These are phyloP conservation scores for Geotrupes spiniger DNA, from an alignment of 2,888 invertebrate genomes.

Conservation along the genomic window DNA sequence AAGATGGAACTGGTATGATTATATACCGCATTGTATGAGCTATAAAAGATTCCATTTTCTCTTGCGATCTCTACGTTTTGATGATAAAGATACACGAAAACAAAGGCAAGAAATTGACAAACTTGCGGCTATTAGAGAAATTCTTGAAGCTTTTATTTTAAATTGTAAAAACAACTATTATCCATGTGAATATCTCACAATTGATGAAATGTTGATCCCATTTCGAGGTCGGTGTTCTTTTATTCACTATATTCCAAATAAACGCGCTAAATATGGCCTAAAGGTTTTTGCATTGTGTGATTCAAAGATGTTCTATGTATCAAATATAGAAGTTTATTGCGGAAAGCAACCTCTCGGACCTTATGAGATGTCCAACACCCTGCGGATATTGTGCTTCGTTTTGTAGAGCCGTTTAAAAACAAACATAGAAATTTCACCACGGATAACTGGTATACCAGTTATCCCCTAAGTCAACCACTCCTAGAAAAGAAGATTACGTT, in stretches of 20 bases:
- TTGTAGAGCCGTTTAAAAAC: slow-evolving; percentile 18
- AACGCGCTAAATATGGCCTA: too few relatives aligned
- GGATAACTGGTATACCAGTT: slow-evolving; percentile 33
- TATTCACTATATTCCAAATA: too few relatives aligned
- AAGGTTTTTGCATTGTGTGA: slow-evolving; percentile 31
- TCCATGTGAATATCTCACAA: too few relatives aligned
- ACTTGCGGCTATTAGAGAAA: too few relatives aligned
- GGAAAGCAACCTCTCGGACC: slow-evolving; percentile 23
- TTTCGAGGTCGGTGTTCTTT: slow-evolving; percentile 27
- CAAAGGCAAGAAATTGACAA: too few relatives aligned
- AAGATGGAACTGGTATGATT: slow-evolving; percentile 5
- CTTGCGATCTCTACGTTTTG: slow-evolving; percentile 3
- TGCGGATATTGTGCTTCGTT: slow-evolving; percentile 21
- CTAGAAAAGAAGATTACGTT: too few relatives aligned
- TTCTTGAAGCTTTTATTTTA: too few relatives aligned
- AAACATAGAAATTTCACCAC: slow-evolving; percentile 25
- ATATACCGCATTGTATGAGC: not conserved
- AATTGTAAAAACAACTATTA: too few relatives aligned
- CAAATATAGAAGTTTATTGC: too few relatives aligned
- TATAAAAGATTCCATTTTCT: slow-evolving; percentile 6
- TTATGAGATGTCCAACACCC: too few relatives aligned
- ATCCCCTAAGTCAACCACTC: slow-evolving; percentile 18
- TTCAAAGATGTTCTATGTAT: slow-evolving; percentile 24
- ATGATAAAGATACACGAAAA: too few relatives aligned
- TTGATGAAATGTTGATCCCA: too few relatives aligned